Conservation (phyloP, 1,140 invertebrate genomes). For the Drosophila kurseongensis region DNA sequence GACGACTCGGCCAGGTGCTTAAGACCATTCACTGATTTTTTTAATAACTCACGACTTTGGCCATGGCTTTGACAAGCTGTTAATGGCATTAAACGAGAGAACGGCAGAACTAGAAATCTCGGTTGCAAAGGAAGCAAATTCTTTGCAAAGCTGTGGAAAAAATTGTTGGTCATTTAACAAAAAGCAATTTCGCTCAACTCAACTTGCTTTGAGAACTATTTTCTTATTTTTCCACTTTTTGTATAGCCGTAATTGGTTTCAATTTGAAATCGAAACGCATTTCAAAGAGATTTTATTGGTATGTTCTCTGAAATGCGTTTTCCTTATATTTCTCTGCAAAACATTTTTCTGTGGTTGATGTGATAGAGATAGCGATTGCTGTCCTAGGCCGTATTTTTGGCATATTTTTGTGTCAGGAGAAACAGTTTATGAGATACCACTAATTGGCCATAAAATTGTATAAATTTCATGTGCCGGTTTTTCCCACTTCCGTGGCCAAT, state of each 20-base stretch:
- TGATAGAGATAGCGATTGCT: conserved; percentile 1
- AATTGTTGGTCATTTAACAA: conserved; percentile 57
- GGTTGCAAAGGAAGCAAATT: conserved; percentile 21
- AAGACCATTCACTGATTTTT: conserved; percentile 44
- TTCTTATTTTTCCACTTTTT: conserved; percentile 20
- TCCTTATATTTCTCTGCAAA: conserved; percentile 1
- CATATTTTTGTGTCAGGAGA: conserved; percentile 7
- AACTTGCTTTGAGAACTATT: conserved; percentile 49
- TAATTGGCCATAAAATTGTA: conserved; percentile 54
- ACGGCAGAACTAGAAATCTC: conserved; percentile 19
- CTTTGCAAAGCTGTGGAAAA: conserved; percentile 27
- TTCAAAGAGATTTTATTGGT: conserved; percentile 34
- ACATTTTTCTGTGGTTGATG: conserved; percentile 8
- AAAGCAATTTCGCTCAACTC: conserved; percentile 35
- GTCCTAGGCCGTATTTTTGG: conserved; percentile 26
- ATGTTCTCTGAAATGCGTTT: conserved; percentile 2
- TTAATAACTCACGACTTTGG: conserved; percentile 57
- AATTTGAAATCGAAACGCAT: conserved; percentile 49
- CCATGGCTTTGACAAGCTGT: conserved; percentile 61
- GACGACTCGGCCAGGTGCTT: conserved; percentile 29
- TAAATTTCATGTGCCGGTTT: conserved; percentile 45
- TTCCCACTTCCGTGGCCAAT: conserved; percentile 47
- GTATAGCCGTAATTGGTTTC: conserved; percentile 38
- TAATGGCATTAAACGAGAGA: conserved; percentile 61
- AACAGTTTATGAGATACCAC: conserved; percentile 46